These are phyloP conservation scores for Mirza zaza DNA, from an alignment of 2,113 vertebrate species.

Conservation along the genomic window DNA sequence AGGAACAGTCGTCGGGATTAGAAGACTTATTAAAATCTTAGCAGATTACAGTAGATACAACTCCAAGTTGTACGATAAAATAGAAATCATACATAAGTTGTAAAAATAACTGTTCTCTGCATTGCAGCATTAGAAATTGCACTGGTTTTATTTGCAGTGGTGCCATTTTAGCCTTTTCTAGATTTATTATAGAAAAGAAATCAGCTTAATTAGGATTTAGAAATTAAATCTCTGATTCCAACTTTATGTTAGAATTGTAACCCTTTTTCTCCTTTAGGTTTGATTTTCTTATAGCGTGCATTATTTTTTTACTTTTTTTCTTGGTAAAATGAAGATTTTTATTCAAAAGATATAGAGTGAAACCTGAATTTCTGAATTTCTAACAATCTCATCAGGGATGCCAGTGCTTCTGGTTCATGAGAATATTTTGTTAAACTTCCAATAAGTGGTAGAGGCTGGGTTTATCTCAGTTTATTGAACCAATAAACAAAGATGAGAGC, in stretches of 20 bases:
- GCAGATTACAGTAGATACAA: not conserved
- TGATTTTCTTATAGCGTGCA: not conserved
- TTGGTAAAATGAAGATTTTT: no score
- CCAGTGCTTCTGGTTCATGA: no score
- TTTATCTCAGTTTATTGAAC: no score
- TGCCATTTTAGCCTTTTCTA: not conserved
- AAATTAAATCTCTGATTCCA: not conserved
- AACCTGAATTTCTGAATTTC: no score
- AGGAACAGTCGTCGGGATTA: slow-evolving; percentile 28
- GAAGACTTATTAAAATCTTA: slow-evolving; percentile 7
- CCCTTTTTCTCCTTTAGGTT: not conserved
- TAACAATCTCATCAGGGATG: no score
- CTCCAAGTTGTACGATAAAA: not conserved
- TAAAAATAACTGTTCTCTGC: slow-evolving; percentile 6
- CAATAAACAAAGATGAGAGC: no score
- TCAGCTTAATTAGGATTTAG: not conserved
- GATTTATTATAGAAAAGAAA: not conserved
- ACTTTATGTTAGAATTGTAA: not conserved
- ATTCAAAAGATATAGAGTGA: no score
- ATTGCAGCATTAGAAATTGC: not conserved
- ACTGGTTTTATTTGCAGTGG: not conserved
- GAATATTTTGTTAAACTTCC: no score
- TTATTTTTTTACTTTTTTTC: not conserved
- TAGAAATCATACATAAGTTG: not conserved
- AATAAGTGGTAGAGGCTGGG: no score